Base-by-base conservation (phyloP, 2,797 vertebrate species). In the Buceros bicornis region DNA sequence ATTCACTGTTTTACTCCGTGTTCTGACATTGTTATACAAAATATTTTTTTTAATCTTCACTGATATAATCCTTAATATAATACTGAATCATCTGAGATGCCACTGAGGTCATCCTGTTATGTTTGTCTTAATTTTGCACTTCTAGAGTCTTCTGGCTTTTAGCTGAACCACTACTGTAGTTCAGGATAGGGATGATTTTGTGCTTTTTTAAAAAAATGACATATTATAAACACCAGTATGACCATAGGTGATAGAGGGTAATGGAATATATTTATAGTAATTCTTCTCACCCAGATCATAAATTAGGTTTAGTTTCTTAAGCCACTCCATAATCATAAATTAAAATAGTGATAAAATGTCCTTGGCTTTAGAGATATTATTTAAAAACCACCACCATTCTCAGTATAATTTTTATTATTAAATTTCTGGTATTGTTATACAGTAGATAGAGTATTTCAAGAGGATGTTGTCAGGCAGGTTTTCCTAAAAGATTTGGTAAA, bases 321-420 rank as follows among this genome's bases (percentile, higher is more conserved):
- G n/a, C 37, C 25, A 76, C 33, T 79, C 54, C 53, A 87, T 84
- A 91, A 93, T 56, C 51, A 53, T 94, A 94, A 92, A 96, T 87
- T 95, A 85, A 95, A 96, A 95, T 48, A 11, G 40, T 77, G 71
- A 93, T 92, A 85, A 89, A 88, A 81, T 66, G 47, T 92, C 82
- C 40, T 51, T 84, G 50, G 45, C 42, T 92, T 92, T 90, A 67
- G 62, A 94, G 24, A 90, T 72, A 87, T 25, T 47, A 90, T 35
- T 13, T 93, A 66, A 94, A 96, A 97, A 72, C 71, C 14, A 29
- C 54, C 58, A n/a, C 65, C 28, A 35, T 67, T 91, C 78, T 77
- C 5, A 0, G 37, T 60, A 81, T 29, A 88, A 26, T 57, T 82
- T 93, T 71, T 65, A 72, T 81, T 65, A 77, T 83, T 85, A 94